phyloP scores from a whole-genome alignment of 1,140 invertebrate genomes.

The Rhyacophila brunnea region DNA sequence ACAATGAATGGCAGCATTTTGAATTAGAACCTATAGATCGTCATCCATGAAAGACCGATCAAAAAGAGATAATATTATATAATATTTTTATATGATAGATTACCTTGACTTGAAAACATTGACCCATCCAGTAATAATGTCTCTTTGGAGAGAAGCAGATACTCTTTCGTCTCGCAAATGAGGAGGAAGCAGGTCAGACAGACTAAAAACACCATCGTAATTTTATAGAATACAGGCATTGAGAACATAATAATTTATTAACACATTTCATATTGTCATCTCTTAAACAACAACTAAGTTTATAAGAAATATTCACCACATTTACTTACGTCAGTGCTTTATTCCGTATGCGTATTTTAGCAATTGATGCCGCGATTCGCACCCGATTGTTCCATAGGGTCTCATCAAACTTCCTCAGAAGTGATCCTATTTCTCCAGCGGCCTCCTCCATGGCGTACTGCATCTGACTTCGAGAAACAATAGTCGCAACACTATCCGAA shows the following conservation, averaged over 20 bases:
- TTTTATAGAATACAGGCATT: too few species aligned
- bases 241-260: too few species aligned
- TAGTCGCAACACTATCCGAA: not conserved
- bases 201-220: conserved; percentile 41
- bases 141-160: conserved; percentile 57
- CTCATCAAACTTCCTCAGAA: conserved; percentile 51
- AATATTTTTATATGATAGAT: too few species aligned
- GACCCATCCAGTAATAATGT: conserved; percentile 71
- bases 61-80: too few species aligned
- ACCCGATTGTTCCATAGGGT: conserved; percentile 62
- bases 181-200: conserved; percentile 64
- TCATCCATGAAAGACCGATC: too few species aligned
- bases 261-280: too few species aligned
- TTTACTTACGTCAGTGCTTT: conserved; percentile 58
- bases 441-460: conserved; percentile 23
- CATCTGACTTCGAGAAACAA: conserved; percentile 24
- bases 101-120: conserved; percentile 70
- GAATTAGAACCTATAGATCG: too few species aligned
- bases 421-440: conserved; percentile 27
- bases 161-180: conserved; percentile 67
- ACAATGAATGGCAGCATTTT: too few species aligned
- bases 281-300: too few species aligned
- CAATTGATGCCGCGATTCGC: conserved; percentile 67
- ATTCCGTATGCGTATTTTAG: conserved; percentile 67
- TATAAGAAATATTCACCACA: not conserved